Percentiles rank a stretch among this genome's conserved stretches.
These are phyloP conservation scores for Synanthedon formicaeformis DNA, from an alignment of 2,888 invertebrate genomes.

Conservation along the genomic window DNA sequence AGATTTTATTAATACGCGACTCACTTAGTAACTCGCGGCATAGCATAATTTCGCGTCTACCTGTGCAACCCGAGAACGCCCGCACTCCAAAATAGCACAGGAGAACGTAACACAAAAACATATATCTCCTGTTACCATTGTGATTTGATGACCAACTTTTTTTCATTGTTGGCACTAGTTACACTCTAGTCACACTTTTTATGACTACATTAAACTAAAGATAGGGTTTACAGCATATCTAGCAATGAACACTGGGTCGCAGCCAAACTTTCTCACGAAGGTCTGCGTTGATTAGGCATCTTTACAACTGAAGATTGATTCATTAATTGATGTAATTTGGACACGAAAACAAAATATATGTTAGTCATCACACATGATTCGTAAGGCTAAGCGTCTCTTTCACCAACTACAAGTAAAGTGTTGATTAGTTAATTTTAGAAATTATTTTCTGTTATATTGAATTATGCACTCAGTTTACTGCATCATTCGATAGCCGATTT, in stretches of 20 bases:
- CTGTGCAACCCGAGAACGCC: constrained; percentile 29
- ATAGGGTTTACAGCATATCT: constrained; percentile 21
- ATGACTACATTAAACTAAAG: constrained; percentile 38
- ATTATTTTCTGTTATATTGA: no score
- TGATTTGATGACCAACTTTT: constrained; percentile 11
- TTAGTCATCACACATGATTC: no score
- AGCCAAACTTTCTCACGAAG: constrained; percentile 18
- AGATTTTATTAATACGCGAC: constrained; percentile 44
- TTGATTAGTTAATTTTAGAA: no score
- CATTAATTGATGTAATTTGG: no score
- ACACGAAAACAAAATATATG: no score
- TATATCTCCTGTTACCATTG: constrained; percentile 19
- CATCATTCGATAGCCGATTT: no score
- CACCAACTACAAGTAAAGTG: no score
- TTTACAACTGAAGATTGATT: not conserved
- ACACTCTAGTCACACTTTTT: constrained; percentile 12
- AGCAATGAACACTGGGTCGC: constrained; percentile 18
- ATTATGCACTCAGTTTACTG: no score
- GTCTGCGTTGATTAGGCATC: constrained; percentile 16
- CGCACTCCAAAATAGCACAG: constrained; percentile 38
- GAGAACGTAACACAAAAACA: constrained; percentile 14
- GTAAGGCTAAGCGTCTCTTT: no score
- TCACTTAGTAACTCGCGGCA: constrained; percentile 38
- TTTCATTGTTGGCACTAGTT: constrained; percentile 6
- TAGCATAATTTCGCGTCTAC: constrained; percentile 34